Base-by-base conservation (phyloP, 2,113 vertebrate species). In the Pseudolaguvia tuberculata region DNA sequence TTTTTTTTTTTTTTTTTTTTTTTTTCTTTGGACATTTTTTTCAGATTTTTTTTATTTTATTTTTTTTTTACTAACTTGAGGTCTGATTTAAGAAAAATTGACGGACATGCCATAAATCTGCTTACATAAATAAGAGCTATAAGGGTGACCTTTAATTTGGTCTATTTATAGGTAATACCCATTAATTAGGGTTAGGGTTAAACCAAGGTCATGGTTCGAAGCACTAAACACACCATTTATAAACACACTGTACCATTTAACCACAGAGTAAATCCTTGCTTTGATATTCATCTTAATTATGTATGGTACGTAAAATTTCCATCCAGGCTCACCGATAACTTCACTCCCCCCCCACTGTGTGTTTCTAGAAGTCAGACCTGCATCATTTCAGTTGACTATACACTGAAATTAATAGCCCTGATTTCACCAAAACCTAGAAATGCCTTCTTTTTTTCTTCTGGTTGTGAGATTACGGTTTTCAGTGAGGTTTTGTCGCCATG, bases 131-230 rank as follows among this genome's bases (percentile, higher is more conserved):
- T 69, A 59, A 78, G 57, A 65, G 76, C 73, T 77, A 80, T 75
- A 61, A 70, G 73, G 74, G 72, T 85, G 80, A 83, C 81, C 80
- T 85, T 85, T 80, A 70, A 79, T 85, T 83, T 83, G 77, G 67
- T 69, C 80, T 75, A 73, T 85, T 85, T 85, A 79, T 79, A 52
- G 70, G 67, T 77, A 81, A 83, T 81, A 62, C 80, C 76, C 72
- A 70, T 82, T 85, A 83, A 83, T 80, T 83, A 80, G 61, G 67
- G 70, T 80, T 77, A 53, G 72, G 75, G 81, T 81, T 79, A 81
- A 77, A 67, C 78, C 78, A 75, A 79, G 83, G 76, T 80, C 80
- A 79, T 47, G 47, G 70, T 75, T 81, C 77, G 83, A 78, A 73
- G 59, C 70, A 51, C 63, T 70, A 77, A 82, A 82, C 72, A 78